Evolutionary conservation across 2,888 invertebrate species (phyloP).

Genomic region (Anticlea derivata): DNA sequence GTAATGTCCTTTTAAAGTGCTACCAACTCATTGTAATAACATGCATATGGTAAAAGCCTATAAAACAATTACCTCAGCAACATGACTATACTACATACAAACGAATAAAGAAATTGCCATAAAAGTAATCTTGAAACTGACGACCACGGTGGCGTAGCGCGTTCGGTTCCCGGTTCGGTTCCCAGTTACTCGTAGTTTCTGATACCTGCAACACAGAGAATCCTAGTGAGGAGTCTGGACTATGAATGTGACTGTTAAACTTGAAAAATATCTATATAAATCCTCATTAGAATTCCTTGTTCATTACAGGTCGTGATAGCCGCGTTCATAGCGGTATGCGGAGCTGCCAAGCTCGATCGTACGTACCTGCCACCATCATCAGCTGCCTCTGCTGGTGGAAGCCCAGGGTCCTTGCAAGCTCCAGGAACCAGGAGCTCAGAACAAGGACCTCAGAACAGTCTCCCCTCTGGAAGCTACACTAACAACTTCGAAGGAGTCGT

Average conservation of each 20-base stretch:
- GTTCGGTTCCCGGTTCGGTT: too few species aligned
- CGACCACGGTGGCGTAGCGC: too few species aligned
- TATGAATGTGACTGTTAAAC: too few species aligned
- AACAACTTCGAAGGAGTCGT: slow-evolving; percentile 74
- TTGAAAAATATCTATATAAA: too few species aligned
- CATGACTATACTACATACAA: background rate
- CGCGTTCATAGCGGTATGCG: slow-evolving; percentile 66
- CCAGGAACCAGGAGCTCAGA: slow-evolving; percentile 49
- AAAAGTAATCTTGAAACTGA: background rate
- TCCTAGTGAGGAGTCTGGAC: too few species aligned
- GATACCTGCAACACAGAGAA: too few species aligned
- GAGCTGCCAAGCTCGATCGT: slow-evolving; percentile 66
- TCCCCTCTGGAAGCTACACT: slow-evolving; percentile 63
- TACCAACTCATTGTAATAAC: too few species aligned
- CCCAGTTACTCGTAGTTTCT: too few species aligned
- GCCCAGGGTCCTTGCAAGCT: slow-evolving; percentile 52
- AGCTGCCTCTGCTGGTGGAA: slow-evolving; percentile 66
- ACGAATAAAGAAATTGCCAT: slow-evolving; percentile 5
- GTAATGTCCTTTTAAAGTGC: too few species aligned
- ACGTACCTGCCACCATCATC: slow-evolving; percentile 65
- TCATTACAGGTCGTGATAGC: slow-evolving; percentile 60
- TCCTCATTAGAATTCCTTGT: background rate
- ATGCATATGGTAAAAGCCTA: slow-evolving; percentile 7
- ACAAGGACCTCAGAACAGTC: slow-evolving; percentile 51
- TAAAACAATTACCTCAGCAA: background rate